These are phyloP conservation scores for Cabera pusaria DNA, from an alignment of 2,888 invertebrate genomes.

Conservation along the genomic window DNA sequence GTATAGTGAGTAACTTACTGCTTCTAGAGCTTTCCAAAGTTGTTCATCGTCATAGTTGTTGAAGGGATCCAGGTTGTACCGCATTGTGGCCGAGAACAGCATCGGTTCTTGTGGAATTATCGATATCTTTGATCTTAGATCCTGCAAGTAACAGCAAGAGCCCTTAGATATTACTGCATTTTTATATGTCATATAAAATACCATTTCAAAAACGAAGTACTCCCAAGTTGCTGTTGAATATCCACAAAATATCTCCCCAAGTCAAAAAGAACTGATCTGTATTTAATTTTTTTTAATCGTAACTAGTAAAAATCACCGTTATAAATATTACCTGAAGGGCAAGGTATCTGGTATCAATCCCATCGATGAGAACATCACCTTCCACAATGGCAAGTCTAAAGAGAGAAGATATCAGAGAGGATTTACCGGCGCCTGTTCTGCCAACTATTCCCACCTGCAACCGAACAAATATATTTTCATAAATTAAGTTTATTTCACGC, in stretches of 20 bases:
- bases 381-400: conserved; percentile 89
- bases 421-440: conserved; percentile 93
- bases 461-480: too few relatives aligned
- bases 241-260: too few relatives aligned
- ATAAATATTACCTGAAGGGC: conserved; percentile 66
- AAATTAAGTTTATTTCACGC: too few relatives aligned
- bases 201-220: too few relatives aligned
- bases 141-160: too few relatives aligned
- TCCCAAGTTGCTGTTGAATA: too few relatives aligned
- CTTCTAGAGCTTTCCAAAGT: conserved; percentile 88
- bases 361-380: conserved; percentile 89
- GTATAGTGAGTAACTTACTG: too few relatives aligned
- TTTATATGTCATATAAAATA: too few relatives aligned
- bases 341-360: conserved; percentile 71
- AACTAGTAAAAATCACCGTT: too few relatives aligned
- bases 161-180: too few relatives aligned
- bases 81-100: conserved; percentile 87
- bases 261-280: too few relatives aligned
- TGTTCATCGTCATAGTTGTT: conserved; percentile 86
- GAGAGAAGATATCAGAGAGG: conserved; percentile 89
- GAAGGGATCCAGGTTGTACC: conserved; percentile 90
- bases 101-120: conserved; percentile 92
- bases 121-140: conserved; percentile 85
- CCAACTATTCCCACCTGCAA: conserved; percentile 91
- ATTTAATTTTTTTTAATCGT: too few relatives aligned